Evolutionary conservation across 2,113 vertebrate genomes (phyloP).

Genomic region (Lophotis ruficrista): DNA sequence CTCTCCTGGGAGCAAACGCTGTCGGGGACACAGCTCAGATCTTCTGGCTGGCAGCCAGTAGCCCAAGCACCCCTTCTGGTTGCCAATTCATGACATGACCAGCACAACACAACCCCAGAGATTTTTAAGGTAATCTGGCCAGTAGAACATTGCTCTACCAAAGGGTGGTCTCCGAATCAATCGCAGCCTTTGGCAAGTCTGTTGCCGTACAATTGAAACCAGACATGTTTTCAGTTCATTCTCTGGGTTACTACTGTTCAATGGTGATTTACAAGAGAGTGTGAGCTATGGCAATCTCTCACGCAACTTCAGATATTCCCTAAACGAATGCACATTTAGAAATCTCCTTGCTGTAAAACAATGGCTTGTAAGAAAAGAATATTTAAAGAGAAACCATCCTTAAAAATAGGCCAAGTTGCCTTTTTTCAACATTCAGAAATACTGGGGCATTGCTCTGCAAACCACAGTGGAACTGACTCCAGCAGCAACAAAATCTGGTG

Average conservation of each 20-base stretch:
- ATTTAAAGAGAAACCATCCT: slow-evolving; percentile 60
- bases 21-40: not conserved
- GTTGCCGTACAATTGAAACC: slow-evolving; percentile 86
- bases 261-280: slow-evolving; percentile 90
- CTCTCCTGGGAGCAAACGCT: not conserved
- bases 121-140: slow-evolving; percentile 79
- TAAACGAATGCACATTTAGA: slow-evolving; percentile 82
- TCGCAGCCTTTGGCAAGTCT: slow-evolving; percentile 83
- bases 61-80: not conserved
- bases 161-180: slow-evolving; percentile 87
- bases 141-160: slow-evolving; percentile 73
- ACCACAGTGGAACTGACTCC: not conserved
- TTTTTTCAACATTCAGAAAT: not conserved
- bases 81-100: slow-evolving; percentile 52
- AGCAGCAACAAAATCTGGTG: not conserved
- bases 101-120: slow-evolving; percentile 59
- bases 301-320: slow-evolving; percentile 82
- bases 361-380: not conserved
- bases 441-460: not conserved
- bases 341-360: slow-evolving; percentile 65
- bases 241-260: slow-evolving; percentile 89
- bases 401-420: slow-evolving; percentile 6
- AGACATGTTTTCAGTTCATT: slow-evolving; percentile 87
- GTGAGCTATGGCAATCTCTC: slow-evolving; percentile 89
- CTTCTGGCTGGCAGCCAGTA: slow-evolving; percentile 40